Evolutionary conservation across 2,888 invertebrate genomes (phyloP).

Genomic region (Dasysyrphus albostriatus): DNA sequence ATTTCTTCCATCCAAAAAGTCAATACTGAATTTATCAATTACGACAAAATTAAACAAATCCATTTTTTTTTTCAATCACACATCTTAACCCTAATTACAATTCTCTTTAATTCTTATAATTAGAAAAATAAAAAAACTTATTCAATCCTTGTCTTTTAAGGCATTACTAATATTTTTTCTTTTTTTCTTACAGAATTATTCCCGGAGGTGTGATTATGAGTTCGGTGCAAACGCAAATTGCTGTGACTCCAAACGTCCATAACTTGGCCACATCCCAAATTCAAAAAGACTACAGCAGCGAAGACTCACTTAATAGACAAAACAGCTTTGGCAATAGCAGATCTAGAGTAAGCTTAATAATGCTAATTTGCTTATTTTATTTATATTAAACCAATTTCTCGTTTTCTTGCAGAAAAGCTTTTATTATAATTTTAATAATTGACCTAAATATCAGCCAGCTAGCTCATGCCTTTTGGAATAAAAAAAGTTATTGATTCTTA

Average conservation of each 20-base stretch:
- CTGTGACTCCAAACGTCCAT: conserved; percentile 83
- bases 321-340: conserved; percentile 83
- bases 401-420: background rate
- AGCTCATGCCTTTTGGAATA: background rate
- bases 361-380: background rate
- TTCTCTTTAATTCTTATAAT: no score
- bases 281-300: conserved; percentile 80
- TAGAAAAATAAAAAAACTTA: no score
- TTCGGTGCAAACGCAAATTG: conserved; percentile 84
- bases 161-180: background rate
- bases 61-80: no score
- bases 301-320: conserved; percentile 82
- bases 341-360: conserved; percentile 80
- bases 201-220: conserved; percentile 84
- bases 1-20: no score
- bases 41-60: no score
- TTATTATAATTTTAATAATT: conserved; percentile 14
- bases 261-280: conserved; percentile 79
- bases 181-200: conserved; percentile 79
- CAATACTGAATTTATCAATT: no score
- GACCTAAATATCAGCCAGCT: conserved; percentile 18
- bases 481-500: conserved; percentile 26
- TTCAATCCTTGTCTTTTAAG: no score
- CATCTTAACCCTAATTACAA: no score
- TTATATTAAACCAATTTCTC: background rate